These are phyloP conservation scores for Helobdella robusta DNA, from an alignment of 2,888 invertebrate species.

Conservation along the genomic window DNA sequence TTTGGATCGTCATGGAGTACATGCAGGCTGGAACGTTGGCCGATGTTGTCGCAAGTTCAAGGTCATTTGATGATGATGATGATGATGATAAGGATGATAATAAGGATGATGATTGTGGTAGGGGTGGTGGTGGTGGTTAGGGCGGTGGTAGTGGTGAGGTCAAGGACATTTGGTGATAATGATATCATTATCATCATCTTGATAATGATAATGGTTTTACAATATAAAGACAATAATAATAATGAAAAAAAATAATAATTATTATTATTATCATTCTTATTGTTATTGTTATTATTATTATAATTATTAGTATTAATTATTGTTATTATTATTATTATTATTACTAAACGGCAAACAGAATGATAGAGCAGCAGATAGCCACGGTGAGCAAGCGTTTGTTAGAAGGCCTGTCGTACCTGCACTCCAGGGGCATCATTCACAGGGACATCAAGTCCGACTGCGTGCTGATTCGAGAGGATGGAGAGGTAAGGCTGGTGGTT, in stretches of 20 bases:
- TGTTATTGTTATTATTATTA: background rate
- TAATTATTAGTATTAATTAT: background rate
- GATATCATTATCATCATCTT: no score
- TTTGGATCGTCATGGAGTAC: slow-evolving; percentile 64
- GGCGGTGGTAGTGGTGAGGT: no score
- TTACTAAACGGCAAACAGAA: slow-evolving; percentile 70
- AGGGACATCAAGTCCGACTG: slow-evolving; percentile 23
- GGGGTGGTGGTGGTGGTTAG: no score
- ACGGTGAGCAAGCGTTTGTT: slow-evolving; percentile 82
- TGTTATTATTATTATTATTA: background rate
- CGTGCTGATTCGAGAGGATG: background rate
- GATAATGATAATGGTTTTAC: no score
- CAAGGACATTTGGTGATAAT: no score
- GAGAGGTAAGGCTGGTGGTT: background rate
- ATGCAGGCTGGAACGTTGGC: slow-evolving; percentile 79
- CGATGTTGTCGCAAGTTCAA: slow-evolving; percentile 64
- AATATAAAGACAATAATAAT: no score
- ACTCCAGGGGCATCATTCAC: slow-evolving; percentile 62
- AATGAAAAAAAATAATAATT: no score
- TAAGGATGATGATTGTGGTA: no score
- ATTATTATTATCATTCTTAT: background rate
- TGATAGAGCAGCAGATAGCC: slow-evolving; percentile 93
- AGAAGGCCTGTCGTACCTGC: slow-evolving; percentile 76
- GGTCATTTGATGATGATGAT: no score
- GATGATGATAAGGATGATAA: no score